These are phyloP conservation scores for Blastomussa wellsi DNA, from an alignment of 92 coral and sea anemone species.

Conservation along the genomic window DNA sequence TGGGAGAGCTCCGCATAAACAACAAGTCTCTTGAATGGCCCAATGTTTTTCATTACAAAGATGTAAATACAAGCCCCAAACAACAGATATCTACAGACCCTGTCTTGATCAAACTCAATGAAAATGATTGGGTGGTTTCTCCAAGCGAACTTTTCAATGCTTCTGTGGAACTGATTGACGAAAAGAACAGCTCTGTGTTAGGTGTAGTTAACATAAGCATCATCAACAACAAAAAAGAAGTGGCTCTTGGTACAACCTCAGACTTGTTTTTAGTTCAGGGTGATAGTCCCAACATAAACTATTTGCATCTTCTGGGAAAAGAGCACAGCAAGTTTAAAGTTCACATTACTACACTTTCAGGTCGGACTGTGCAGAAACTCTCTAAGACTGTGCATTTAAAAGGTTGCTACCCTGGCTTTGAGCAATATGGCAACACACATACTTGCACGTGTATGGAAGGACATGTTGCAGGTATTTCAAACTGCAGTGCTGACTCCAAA, in stretches of 20 bases:
- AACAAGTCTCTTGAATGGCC: conserved; percentile 75
- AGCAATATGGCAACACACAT: conserved; percentile 17
- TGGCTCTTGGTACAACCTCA: conserved; percentile 69
- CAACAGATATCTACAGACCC: conserved; percentile 86
- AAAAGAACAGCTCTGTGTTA: conserved; percentile 74
- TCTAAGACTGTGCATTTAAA: conserved; percentile 26
- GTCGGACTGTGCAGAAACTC: conserved; percentile 60
- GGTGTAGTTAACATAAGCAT: conserved; percentile 72
- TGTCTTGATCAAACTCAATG: conserved; percentile 52
- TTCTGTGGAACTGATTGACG: conserved; percentile 72
- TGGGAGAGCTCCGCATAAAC: conserved; percentile 65
- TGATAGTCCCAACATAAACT: conserved; percentile 10
- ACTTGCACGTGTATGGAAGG: conserved; percentile 64
- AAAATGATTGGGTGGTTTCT: conserved; percentile 75
- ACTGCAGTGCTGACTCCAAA: conserved; percentile 60
- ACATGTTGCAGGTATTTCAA: conserved; percentile 47
- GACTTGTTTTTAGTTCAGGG: conserved; percentile 67
- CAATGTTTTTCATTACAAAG: conserved; percentile 30
- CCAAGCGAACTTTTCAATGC: conserved; percentile 75
- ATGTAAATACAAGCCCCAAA: conserved; percentile 31
- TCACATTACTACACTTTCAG: conserved; percentile 62
- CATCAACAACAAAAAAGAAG: conserved; percentile 6
- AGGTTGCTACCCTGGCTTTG: conserved; percentile 73
- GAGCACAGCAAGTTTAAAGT: conserved; percentile 48
- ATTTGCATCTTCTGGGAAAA: conserved; percentile 54